These are phyloP conservation scores for Acrossocheilus fasciatus DNA, from an alignment of 2,797 vertebrate species.

Conservation along the genomic window DNA sequence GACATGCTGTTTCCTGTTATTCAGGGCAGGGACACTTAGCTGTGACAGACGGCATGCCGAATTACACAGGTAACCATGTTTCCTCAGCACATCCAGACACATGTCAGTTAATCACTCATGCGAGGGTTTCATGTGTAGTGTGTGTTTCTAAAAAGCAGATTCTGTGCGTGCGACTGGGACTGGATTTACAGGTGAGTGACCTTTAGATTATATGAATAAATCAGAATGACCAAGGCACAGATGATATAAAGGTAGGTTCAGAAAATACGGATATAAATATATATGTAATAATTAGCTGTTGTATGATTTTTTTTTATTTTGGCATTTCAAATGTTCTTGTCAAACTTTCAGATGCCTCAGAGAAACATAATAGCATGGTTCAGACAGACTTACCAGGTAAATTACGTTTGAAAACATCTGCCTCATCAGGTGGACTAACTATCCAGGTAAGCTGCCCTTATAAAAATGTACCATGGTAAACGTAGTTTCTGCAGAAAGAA, in stretches of 20 bases:
- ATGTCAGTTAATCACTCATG: constrained; percentile 10
- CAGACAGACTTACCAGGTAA: constrained; percentile 63
- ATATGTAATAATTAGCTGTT: not conserved
- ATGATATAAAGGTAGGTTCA: not conserved
- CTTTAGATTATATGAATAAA: not conserved
- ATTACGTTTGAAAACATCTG: constrained; percentile 37
- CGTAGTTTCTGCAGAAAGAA: constrained; percentile 23
- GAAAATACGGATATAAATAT: not conserved
- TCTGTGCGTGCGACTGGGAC: constrained; percentile 57
- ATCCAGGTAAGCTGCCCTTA: constrained; percentile 24
- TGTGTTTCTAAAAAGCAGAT: constrained; percentile 64
- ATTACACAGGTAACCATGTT: constrained; percentile 61
- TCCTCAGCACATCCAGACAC: not conserved
- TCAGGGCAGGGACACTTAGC: constrained; percentile 56
- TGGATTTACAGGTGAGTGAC: constrained; percentile 69
- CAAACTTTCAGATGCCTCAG: constrained; percentile 51
- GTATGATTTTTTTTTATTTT: not conserved
- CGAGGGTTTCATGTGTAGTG: constrained; percentile 38
- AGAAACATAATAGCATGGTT: constrained; percentile 56
- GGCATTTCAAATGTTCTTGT: constrained; percentile 4
- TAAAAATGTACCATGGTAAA: constrained; percentile 37
- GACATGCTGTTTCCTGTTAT: constrained; percentile 7
- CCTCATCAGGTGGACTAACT: not conserved
- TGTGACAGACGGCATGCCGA: constrained; percentile 56
- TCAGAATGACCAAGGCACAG: not conserved